Evolutionary conservation across 1,140 invertebrate genomes (phyloP).

Genomic region (Orchesella cincta): DNA sequence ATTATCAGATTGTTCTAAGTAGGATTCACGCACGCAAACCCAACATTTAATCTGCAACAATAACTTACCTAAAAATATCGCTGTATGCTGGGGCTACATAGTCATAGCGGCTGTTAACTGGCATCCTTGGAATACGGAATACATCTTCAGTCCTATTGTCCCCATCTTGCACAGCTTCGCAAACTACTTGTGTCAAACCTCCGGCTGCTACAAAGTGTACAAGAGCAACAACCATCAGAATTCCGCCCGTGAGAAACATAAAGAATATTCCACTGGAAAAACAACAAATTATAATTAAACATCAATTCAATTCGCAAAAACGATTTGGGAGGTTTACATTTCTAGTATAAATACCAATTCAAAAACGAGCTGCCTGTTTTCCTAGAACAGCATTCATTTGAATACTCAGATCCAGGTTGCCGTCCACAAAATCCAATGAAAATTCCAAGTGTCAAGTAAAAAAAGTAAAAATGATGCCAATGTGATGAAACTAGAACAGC

Average conservation of each 20-base stretch:
- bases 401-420: slow-evolving; percentile 47
- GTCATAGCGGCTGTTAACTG: slow-evolving; percentile 35
- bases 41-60: too few relatives aligned
- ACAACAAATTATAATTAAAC: neutral
- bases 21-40: too few relatives aligned
- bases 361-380: slow-evolving; percentile 44
- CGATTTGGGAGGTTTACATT: too few relatives aligned
- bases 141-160: slow-evolving; percentile 46
- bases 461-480: slow-evolving; percentile 42
- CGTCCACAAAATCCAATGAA: slow-evolving; percentile 50
- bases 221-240: slow-evolving; percentile 34
- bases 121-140: slow-evolving; percentile 38
- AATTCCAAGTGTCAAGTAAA: slow-evolving; percentile 42
- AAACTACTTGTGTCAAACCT: slow-evolving; percentile 40
- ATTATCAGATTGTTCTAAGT: too few relatives aligned
- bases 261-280: slow-evolving; percentile 45
- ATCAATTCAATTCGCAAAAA: neutral
- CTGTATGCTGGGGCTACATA: slow-evolving; percentile 42
- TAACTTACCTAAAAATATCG: too few relatives aligned
- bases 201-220: slow-evolving; percentile 40
- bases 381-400: slow-evolving; percentile 46
- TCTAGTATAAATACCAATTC: slow-evolving; percentile 49
- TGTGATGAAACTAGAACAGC: slow-evolving; percentile 36
- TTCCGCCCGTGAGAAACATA: slow-evolving; percentile 37
- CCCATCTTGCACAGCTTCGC: slow-evolving; percentile 39